These are phyloP conservation scores for Eulimnadia texana DNA, from an alignment of 1,140 invertebrate genomes.

Conservation along the genomic window DNA sequence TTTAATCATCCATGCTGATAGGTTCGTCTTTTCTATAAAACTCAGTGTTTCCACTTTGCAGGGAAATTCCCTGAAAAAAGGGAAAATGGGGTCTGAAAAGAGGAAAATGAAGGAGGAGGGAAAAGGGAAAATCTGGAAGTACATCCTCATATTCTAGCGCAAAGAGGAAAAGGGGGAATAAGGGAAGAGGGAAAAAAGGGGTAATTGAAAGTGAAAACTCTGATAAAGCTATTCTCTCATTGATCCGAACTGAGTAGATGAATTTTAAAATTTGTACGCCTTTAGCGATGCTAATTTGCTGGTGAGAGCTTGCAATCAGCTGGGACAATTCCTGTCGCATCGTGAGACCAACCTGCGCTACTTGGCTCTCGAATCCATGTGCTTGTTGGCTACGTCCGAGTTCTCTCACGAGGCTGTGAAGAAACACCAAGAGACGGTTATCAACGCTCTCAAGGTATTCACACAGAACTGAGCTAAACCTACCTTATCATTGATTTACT, in stretches of 20 bases:
- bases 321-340: constrained; percentile 96
- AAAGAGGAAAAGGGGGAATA: too few species aligned
- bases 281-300: constrained; percentile 84
- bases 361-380: constrained; percentile 97
- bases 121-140: too few species aligned
- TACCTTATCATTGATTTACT: too few species aligned
- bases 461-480: too few species aligned
- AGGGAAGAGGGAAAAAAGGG: too few species aligned
- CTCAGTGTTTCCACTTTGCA: background rate
- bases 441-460: constrained; percentile 84
- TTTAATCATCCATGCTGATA: constrained; percentile 98
- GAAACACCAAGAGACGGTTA: constrained; percentile 99
- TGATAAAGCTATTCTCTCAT: too few species aligned
- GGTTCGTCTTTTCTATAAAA: constrained; percentile 26
- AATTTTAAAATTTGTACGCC: constrained; percentile 19
- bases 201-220: too few species aligned
- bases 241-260: background rate
- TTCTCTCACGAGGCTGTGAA: constrained; percentile 99
- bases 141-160: too few species aligned
- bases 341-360: constrained; percentile 97
- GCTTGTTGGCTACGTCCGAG: constrained; percentile 94
- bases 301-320: constrained; percentile 94
- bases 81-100: too few species aligned
- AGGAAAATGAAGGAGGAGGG: too few species aligned
- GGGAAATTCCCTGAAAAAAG: too few species aligned